Percentiles rank a stretch among this genome's conserved stretches.
Evolutionary conservation across 2,797 vertebrate genomes (phyloP).

Genomic region (Australoheros facetus): DNA sequence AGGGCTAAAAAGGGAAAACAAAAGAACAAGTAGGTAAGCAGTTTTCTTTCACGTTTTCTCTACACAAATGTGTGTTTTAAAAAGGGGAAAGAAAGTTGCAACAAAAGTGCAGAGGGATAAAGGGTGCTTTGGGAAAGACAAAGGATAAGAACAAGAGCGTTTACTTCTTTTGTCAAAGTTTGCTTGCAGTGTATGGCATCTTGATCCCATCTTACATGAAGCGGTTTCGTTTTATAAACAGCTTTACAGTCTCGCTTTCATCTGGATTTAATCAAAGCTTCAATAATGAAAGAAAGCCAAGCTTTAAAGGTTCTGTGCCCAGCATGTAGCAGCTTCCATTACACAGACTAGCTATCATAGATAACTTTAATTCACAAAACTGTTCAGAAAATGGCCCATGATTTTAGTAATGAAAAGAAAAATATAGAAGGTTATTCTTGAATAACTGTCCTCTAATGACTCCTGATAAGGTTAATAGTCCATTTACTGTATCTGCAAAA

Average conservation of each 20-base stretch:
- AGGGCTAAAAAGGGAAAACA: not conserved
- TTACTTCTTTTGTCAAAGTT: not conserved
- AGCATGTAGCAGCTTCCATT: slow-evolving; percentile 4
- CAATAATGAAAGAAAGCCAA: slow-evolving; percentile 4
- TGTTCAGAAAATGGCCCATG: slow-evolving; percentile 1
- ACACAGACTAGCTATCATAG: not conserved
- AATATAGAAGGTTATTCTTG: slow-evolving; percentile 9
- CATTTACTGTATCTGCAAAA: slow-evolving; percentile 9
- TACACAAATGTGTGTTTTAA: not conserved
- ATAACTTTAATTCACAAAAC: slow-evolving; percentile 9
- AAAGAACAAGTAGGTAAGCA: not conserved
- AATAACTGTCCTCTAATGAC: not conserved
- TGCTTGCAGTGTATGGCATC: not conserved
- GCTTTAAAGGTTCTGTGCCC: not conserved
- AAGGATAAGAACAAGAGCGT: not conserved
- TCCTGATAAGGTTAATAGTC: not conserved
- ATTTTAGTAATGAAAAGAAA: slow-evolving; percentile 7
- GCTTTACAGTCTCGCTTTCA: not conserved
- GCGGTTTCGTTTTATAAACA: slow-evolving; percentile 3
- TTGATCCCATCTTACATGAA: slow-evolving; percentile 20
- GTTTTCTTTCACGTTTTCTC: not conserved
- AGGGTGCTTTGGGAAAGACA: not conserved
- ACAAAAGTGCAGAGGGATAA: not conserved
- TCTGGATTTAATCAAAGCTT: slow-evolving; percentile 43
- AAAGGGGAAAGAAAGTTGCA: not conserved